Base-by-base conservation (phyloP, 2,888 invertebrate species). In the Drosophila ochracea region DNA sequence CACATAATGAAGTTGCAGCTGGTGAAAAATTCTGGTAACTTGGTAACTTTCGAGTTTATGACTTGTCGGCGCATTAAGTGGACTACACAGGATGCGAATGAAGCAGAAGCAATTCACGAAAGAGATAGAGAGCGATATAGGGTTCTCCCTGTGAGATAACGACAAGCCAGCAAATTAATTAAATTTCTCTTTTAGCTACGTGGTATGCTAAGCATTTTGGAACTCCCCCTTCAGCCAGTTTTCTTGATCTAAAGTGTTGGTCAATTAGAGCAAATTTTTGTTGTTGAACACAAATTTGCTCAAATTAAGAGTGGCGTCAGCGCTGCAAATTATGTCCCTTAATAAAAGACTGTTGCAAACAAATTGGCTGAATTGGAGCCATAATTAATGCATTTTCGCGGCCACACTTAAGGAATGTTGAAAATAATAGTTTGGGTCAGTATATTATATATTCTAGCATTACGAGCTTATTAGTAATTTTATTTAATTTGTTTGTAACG, bases 1-100 rank as follows among this genome's bases (percentile, higher is more conserved):
- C 90, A 85, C 90, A 85, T 90, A 85, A 85, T 85, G 89, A 84
- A 85, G 89, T 83, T 85, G 89, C 89, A 90, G 85, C 83, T 80
- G 85, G 74, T 88, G 78, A 65, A 80, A 88, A 90, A 80, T 82
- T 64, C 70, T 82, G 77, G 73, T 73, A 87, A 57, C 67, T 76
- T 75, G 41, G 68, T 65, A 76, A 80, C 83, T 84, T 82, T 72
- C 57, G 39, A 80, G 80, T 73, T 85, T 88, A 89, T 85, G 85
- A 80, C 85, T 82, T 85, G 84, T 87, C 74, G 82, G 33, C 61
- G 75, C 71, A 74, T 72, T 39, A 73, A 61, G 52, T 21, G 63
- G 55, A 67, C 49, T 41, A 50, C 55, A 67, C 59, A 59, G 57
- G 55, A 68, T 41, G 62, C 68, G 50, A 50, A 68, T 57, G 69